A percentile compares a stretch with the other conserved stretches of the same genome.
phyloP scores from a whole-genome alignment of 2,113 vertebrate species.

The Chunga burmeisteri region DNA sequence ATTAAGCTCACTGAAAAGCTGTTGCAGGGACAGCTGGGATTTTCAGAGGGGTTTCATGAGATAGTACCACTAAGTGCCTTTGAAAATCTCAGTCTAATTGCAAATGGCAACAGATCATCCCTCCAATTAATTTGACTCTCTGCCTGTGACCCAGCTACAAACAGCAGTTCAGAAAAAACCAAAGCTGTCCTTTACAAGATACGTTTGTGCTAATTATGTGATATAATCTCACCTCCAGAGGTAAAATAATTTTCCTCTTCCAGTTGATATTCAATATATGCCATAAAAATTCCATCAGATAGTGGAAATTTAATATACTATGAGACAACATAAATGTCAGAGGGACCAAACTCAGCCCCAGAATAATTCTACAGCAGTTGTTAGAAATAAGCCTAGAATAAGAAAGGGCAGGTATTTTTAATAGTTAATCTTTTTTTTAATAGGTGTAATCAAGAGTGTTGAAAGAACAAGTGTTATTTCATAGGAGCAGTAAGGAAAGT shows the following conservation, averaged over 20 bases:
- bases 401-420: neutral
- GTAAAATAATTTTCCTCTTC: neutral
- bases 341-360: neutral
- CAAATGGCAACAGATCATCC: neutral
- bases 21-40: neutral
- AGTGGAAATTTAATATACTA: neutral
- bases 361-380: neutral
- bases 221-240: neutral
- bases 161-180: neutral
- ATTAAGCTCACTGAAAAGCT: neutral
- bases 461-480: neutral
- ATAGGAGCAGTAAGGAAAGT: neutral
- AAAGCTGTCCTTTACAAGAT: neutral
- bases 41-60: neutral
- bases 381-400: neutral
- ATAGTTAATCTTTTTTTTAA: neutral
- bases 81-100: slow-evolving; percentile 5
- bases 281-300: neutral
- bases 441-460: neutral
- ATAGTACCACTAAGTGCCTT: neutral
- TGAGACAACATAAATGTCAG: neutral
- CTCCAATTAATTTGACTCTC: neutral
- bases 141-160: neutral
- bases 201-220: neutral
- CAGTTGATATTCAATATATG: neutral